A percentile compares a stretch with the other conserved stretches of the same genome.
Evolutionary conservation across 2,113 vertebrate species (phyloP).

Genomic region (Tragelaphus scriptus): DNA sequence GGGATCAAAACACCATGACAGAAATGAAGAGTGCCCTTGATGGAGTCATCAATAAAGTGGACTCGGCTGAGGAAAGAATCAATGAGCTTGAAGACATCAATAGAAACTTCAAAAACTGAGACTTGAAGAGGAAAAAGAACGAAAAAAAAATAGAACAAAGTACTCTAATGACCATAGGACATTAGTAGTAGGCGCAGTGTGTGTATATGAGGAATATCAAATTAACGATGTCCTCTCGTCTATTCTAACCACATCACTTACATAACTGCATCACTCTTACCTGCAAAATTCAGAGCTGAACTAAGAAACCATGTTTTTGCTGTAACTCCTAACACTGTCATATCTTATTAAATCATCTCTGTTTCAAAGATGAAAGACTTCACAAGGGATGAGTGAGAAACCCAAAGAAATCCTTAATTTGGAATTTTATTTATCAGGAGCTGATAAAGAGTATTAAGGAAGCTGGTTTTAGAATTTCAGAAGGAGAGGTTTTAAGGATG

Average conservation of each 20-base stretch:
- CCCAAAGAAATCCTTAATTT: neutral
- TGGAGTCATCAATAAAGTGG: neutral
- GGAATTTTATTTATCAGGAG: neutral
- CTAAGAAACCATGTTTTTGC: neutral
- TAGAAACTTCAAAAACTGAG: neutral
- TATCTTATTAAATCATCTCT: neutral
- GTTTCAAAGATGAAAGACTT: neutral
- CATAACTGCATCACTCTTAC: neutral
- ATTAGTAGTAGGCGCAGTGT: neutral
- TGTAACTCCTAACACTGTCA: neutral
- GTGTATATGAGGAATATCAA: neutral
- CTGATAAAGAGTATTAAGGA: neutral
- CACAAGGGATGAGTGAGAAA: neutral
- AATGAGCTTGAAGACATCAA: neutral
- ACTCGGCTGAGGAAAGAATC: neutral
- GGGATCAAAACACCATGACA: neutral
- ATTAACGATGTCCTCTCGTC: neutral
- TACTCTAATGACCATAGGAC: neutral
- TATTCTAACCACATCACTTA: neutral
- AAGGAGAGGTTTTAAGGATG: neutral
- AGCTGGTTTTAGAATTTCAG: neutral
- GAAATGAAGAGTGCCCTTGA: neutral
- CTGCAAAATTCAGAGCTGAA: neutral
- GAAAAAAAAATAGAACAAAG: neutral
- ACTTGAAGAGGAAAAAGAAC: neutral